Conservation (phyloP, 2,888 invertebrate species). For the Elmis aenea region DNA sequence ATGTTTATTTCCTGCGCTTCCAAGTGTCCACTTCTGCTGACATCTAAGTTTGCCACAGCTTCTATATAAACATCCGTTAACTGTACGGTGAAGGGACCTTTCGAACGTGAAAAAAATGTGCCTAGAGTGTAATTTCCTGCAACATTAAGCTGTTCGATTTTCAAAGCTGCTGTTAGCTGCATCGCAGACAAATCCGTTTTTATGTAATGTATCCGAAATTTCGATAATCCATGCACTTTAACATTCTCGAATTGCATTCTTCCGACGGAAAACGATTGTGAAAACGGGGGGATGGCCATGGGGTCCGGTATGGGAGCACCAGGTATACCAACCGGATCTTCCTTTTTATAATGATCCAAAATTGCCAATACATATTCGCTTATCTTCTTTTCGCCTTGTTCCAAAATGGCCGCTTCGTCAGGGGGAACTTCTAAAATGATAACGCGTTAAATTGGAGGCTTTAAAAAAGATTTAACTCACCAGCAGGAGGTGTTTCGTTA, state of each 20-base stretch:
- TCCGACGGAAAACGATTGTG: constrained; percentile 63
- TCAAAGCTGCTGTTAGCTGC: constrained; percentile 69
- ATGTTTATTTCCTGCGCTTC: constrained; percentile 73
- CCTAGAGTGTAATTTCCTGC: constrained; percentile 69
- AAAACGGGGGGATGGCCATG: constrained; percentile 70
- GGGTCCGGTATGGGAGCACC: constrained; percentile 77
- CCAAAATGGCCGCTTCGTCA: too few relatives aligned
- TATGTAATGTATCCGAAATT: constrained; percentile 69
- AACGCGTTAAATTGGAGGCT: background rate
- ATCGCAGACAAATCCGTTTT: constrained; percentile 68
- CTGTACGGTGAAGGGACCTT: constrained; percentile 74
- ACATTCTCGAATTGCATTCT: constrained; percentile 68
- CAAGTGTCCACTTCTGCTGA: constrained; percentile 69
- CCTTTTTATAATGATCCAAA: constrained; percentile 74
- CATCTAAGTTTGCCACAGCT: constrained; percentile 65
- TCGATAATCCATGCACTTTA: constrained; percentile 69
- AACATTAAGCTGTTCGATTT: constrained; percentile 65
- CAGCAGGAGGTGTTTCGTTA: too few relatives aligned
- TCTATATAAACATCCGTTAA: constrained; percentile 65
- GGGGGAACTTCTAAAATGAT: background rate
- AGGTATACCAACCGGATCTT: constrained; percentile 76
- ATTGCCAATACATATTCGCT: constrained; percentile 66
- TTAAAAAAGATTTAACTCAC: too few relatives aligned
- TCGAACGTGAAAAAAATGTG: constrained; percentile 64
- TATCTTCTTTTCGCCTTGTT: constrained; percentile 59